A percentile compares a stretch with the other conserved stretches of the same genome.
Conservation (phyloP, 2,113 vertebrate species). For the Sinosuthora webbiana region DNA sequence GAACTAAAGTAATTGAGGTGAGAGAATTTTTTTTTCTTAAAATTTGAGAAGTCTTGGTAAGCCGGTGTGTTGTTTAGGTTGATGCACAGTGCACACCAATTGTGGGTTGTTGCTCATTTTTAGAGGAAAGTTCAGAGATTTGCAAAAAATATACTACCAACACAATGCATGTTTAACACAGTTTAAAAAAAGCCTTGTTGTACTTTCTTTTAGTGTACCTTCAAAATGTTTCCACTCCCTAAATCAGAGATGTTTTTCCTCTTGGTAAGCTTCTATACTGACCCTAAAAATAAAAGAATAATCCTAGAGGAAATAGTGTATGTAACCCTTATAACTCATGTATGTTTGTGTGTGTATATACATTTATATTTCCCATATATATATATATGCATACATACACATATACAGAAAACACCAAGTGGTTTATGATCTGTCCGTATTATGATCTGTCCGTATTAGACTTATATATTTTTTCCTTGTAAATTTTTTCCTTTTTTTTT, state of each 20-base stretch:
- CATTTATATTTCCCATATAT: background rate
- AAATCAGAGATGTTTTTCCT: background rate
- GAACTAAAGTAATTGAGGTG: conserved; percentile 23
- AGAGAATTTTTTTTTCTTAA: background rate
- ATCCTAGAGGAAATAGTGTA: background rate
- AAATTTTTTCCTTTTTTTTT: background rate
- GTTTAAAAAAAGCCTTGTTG: background rate
- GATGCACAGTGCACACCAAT: background rate
- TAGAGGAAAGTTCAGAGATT: conserved; percentile 61
- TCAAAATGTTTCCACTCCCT: background rate
- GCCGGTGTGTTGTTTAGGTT: conserved; percentile 3
- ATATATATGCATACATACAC: background rate
- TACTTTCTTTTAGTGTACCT: conserved; percentile 31
- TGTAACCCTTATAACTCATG: background rate
- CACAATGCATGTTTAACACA: conserved; percentile 40
- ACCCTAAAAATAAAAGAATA: background rate
- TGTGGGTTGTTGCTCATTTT: conserved; percentile 48
- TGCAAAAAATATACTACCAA: conserved; percentile 1
- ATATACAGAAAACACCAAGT: background rate
- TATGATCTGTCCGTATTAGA: background rate
- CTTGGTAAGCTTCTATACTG: background rate
- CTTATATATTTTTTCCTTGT: background rate
- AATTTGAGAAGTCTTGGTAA: conserved; percentile 30
- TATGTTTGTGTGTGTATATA: background rate
- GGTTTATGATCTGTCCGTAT: background rate